phyloP scores from a whole-genome alignment of 2,113 vertebrate genomes.

The Otis tarda region DNA sequence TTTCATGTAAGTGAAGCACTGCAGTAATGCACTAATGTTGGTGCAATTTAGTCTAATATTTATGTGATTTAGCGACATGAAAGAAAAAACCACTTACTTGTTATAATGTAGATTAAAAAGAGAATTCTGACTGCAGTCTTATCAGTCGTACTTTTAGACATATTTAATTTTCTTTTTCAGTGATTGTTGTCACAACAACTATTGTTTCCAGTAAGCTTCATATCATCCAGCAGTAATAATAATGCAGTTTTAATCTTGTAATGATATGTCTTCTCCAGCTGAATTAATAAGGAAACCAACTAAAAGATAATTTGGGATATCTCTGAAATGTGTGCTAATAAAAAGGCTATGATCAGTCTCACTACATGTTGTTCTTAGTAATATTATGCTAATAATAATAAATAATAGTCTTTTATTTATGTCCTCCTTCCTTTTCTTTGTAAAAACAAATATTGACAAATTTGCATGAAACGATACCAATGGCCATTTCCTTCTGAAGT shows the following conservation, averaged over 20 bases:
- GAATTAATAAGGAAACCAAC: conserved; percentile 66
- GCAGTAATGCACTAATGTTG: neutral
- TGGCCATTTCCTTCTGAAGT: neutral
- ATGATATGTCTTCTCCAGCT: conserved; percentile 50
- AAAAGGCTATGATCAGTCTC: conserved; percentile 15
- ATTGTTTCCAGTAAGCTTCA: conserved; percentile 61
- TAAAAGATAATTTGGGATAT: conserved; percentile 63
- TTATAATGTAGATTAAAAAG: conserved; percentile 62
- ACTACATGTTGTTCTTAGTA: conserved; percentile 9
- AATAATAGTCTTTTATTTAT: conserved; percentile 43
- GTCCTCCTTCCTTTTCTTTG: neutral
- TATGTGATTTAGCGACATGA: neutral
- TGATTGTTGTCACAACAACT: conserved; percentile 71
- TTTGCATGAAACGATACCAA: neutral
- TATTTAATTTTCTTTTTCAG: conserved; percentile 69
- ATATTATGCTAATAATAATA: conserved; percentile 47
- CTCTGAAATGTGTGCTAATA: conserved; percentile 43
- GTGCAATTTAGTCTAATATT: conserved; percentile 43
- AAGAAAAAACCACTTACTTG: conserved; percentile 17
- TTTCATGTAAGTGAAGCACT: conserved; percentile 13
- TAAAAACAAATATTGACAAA: neutral
- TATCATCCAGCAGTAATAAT: conserved; percentile 64
- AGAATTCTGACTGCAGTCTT: conserved; percentile 47
- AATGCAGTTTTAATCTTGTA: conserved; percentile 65
- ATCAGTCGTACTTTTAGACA: conserved; percentile 49